Conservation (phyloP, 2,797 vertebrate species). For the Nannoperca obscura region DNA sequence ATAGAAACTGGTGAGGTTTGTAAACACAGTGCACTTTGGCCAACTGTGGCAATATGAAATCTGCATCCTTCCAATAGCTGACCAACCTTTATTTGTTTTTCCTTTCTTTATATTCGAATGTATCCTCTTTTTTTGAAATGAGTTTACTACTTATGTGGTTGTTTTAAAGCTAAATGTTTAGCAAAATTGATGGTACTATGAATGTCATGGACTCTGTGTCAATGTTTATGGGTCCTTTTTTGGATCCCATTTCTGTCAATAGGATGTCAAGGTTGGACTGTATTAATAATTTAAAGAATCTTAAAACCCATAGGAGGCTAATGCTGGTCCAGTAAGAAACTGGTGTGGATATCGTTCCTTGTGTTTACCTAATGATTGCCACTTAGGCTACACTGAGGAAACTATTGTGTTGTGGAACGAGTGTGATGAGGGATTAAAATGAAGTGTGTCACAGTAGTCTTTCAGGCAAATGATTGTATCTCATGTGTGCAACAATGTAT, state of each 20-base stretch:
- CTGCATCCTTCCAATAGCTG: constrained; percentile 15
- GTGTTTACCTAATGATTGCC: background rate
- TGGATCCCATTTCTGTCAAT: background rate
- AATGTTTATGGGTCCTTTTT: background rate
- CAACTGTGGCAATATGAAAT: background rate
- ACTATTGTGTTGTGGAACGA: background rate
- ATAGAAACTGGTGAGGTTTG: background rate
- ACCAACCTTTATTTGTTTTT: constrained; percentile 46
- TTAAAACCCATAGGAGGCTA: background rate
- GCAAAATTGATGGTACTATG: background rate
- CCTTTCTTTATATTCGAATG: constrained; percentile 19
- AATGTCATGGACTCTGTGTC: background rate
- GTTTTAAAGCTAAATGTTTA: background rate
- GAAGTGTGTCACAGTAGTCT: background rate
- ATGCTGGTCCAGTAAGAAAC: background rate
- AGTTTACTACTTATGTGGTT: background rate
- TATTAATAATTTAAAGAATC: background rate
- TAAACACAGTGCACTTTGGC: constrained; percentile 6
- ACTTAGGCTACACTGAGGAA: background rate
- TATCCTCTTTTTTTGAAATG: accelerated
- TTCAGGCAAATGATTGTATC: background rate
- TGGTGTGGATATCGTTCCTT: background rate
- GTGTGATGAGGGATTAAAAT: background rate
- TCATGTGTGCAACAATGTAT: background rate
- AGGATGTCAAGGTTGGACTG: background rate